These are phyloP conservation scores for Pelodiscus sinensis DNA, from an alignment of 2,113 vertebrate genomes.

Conservation along the genomic window DNA sequence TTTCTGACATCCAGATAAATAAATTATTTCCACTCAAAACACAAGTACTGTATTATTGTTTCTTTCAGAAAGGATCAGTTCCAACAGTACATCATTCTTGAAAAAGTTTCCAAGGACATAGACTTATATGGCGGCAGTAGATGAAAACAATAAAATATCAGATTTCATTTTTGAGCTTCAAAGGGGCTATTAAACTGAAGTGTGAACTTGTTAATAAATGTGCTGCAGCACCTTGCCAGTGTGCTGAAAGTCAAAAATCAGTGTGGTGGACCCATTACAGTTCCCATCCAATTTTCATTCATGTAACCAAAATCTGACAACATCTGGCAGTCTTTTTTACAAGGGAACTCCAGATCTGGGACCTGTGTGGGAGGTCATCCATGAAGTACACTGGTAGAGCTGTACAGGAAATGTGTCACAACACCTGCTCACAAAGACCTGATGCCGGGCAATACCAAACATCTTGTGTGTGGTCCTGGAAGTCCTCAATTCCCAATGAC, in stretches of 20 bases:
- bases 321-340: not conserved
- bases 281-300: not conserved
- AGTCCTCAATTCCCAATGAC: not conserved
- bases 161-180: not conserved
- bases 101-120: slow-evolving; percentile 18
- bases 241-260: not conserved
- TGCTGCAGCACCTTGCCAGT: not conserved
- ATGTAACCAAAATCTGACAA: not conserved
- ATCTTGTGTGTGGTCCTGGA: not conserved
- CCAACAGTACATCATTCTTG: not conserved
- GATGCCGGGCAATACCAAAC: not conserved
- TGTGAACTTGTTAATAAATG: not conserved
- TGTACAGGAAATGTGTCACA: not conserved
- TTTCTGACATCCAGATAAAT: not conserved
- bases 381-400: not conserved
- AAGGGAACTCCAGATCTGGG: not conserved
- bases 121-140: not conserved
- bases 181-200: not conserved
- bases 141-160: slow-evolving; percentile 6
- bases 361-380: not conserved
- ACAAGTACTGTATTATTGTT: not conserved
- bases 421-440: not conserved
- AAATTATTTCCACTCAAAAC: not conserved
- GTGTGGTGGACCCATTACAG: accelerated
- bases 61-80: slow-evolving; percentile 26